Conservation (phyloP, 2,888 invertebrate species). For the Luffia ferchaultella region DNA sequence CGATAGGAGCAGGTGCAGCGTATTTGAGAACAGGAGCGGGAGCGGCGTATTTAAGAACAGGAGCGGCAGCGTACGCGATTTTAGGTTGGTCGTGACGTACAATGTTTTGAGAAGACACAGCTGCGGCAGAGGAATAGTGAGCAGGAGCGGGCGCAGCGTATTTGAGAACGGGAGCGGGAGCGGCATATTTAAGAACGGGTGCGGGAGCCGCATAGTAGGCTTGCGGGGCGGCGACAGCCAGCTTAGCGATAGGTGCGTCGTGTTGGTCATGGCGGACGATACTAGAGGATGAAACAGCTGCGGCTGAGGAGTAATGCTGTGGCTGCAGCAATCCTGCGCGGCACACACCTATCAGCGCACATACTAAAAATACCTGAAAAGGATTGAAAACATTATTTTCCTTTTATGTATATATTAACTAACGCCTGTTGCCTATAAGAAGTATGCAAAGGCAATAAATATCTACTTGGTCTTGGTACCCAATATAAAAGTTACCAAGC, state of each 20-base stretch:
- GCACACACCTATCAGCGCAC: conserved; percentile 39
- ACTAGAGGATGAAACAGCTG: conserved; percentile 44
- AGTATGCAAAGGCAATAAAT: too few species aligned
- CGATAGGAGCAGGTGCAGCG: conserved; percentile 20
- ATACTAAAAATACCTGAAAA: conserved; percentile 37
- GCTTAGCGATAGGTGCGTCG: conserved; percentile 17
- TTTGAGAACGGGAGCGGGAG: conserved; percentile 20
- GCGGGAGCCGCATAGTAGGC: conserved; percentile 24
- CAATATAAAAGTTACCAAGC: too few species aligned
- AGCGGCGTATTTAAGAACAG: conserved; percentile 20
- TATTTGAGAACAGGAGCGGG: conserved; percentile 20
- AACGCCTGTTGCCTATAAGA: too few species aligned
- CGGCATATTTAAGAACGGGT: conserved; percentile 20
- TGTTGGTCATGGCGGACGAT: conserved; percentile 31
- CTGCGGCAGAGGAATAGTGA: conserved; percentile 18
- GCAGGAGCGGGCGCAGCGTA: conserved; percentile 17
- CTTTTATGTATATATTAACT: too few species aligned
- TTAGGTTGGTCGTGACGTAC: conserved; percentile 28
- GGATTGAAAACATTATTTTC: too few species aligned
- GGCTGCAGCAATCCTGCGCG: conserved; percentile 22
- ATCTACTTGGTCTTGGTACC: too few species aligned
- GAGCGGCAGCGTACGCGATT: conserved; percentile 22
- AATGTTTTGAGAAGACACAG: conserved; percentile 45
- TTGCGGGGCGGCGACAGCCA: conserved; percentile 17
- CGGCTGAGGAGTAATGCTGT: conserved; percentile 19